Evolutionary conservation across 1,140 invertebrate genomes (phyloP).

Genomic region (Manduca sexta): DNA sequence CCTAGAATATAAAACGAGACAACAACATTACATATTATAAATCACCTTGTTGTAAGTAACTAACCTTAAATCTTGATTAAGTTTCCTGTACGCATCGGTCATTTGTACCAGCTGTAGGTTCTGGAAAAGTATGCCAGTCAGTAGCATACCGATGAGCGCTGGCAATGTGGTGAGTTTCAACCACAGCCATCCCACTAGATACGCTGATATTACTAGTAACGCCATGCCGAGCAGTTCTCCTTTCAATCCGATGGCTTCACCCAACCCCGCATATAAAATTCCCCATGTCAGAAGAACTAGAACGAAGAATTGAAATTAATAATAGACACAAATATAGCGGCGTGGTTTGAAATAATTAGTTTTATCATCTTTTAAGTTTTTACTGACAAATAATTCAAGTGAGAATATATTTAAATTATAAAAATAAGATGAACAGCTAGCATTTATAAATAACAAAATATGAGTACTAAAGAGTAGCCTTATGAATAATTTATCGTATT

Average conservation of each 20-base stretch:
- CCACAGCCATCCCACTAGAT: slow-evolving; percentile 87
- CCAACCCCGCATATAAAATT: slow-evolving; percentile 81
- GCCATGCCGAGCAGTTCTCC: slow-evolving; percentile 88
- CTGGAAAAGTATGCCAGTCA: slow-evolving; percentile 86
- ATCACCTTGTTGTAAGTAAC: too few species aligned
- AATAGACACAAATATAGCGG: too few species aligned
- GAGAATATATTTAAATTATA: too few species aligned
- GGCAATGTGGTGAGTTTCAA: slow-evolving; percentile 84
- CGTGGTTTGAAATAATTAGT: too few species aligned
- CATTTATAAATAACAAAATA: too few species aligned
- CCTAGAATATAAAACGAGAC: too few species aligned
- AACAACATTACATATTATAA: too few species aligned
- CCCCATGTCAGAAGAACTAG: slow-evolving; percentile 83
- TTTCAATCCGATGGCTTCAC: slow-evolving; percentile 80
- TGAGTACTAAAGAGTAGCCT: too few species aligned
- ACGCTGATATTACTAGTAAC: slow-evolving; percentile 81
- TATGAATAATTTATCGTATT: too few species aligned
- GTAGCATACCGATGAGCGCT: slow-evolving; percentile 89
- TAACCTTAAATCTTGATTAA: slow-evolving; percentile 79
- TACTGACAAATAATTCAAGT: too few species aligned
- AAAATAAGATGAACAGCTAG: too few species aligned
- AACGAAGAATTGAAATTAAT: slow-evolving; percentile 26
- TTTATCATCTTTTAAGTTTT: too few species aligned
- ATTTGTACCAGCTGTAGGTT: slow-evolving; percentile 83
- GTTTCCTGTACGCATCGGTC: slow-evolving; percentile 76